Conservation (phyloP, 1,140 invertebrate genomes). For the Microplitis mediator region DNA sequence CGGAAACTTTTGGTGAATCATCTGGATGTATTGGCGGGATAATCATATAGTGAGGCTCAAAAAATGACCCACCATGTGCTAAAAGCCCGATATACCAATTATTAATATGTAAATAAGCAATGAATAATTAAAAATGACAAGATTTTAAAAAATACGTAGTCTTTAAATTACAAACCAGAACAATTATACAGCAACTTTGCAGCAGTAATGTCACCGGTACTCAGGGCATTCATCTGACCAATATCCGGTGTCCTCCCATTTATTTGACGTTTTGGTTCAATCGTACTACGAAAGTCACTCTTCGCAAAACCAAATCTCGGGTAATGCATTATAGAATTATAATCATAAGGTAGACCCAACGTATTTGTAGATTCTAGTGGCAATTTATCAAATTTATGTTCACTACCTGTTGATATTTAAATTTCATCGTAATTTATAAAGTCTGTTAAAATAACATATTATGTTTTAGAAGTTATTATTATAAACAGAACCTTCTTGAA, state of each 20-base stretch:
- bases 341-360: no score
- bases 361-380: no score
- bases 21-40: no score
- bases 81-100: conserved; percentile 38
- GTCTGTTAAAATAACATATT: no score
- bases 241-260: conserved; percentile 87
- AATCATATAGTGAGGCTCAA: no score
- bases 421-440: no score
- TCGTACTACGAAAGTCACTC: conserved; percentile 94
- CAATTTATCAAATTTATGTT: no score
- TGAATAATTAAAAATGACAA: neutral
- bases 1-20: no score
- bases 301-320: conserved; percentile 97
- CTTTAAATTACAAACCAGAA: conserved; percentile 72
- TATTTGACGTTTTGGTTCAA: conserved; percentile 83
- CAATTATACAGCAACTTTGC: conserved; percentile 96
- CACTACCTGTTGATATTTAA: no score
- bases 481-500: conserved; percentile 94
- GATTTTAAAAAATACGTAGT: no score
- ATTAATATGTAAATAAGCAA: neutral
- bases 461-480: conserved; percentile 56
- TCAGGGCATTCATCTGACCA: conserved; percentile 88
- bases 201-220: conserved; percentile 93
- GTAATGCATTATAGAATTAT: conserved; percentile 99
- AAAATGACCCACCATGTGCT: conserved; percentile 92